These are phyloP conservation scores for Numenius phaeopus DNA, from an alignment of 2,797 vertebrate species.

Conservation along the genomic window DNA sequence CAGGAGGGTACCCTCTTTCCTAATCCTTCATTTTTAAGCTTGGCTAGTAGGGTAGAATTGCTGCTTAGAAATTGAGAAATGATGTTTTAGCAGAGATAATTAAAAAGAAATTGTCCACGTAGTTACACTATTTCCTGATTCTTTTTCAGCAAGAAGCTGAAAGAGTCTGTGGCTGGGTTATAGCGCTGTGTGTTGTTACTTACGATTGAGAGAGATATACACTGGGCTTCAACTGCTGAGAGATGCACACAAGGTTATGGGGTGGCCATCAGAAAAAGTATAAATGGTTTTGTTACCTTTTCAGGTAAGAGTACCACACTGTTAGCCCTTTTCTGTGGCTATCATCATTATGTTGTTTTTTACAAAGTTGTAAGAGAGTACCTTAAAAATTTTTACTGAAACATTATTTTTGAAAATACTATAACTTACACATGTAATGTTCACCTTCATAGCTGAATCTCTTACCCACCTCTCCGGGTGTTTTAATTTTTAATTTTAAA, in stretches of 20 bases:
- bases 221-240: not conserved
- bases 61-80: not conserved
- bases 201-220: not conserved
- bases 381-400: not conserved
- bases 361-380: not conserved
- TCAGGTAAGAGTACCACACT: not conserved
- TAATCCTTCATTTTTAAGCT: not conserved
- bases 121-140: not conserved
- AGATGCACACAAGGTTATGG: not conserved
- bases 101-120: not conserved
- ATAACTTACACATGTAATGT: fast-evolving
- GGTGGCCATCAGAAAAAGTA: not conserved
- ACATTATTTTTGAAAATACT: not conserved
- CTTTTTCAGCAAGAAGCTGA: not conserved
- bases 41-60: not conserved
- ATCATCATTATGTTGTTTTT: not conserved
- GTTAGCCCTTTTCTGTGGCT: not conserved
- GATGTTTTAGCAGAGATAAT: not conserved
- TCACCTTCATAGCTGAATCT: not conserved
- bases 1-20: not conserved
- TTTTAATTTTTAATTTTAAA: not conserved
- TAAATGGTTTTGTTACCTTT: not conserved
- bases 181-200: not conserved
- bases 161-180: not conserved
- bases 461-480: not conserved